phyloP scores from a whole-genome alignment of 2,888 invertebrate genomes.

The Neoascia interrupta region DNA sequence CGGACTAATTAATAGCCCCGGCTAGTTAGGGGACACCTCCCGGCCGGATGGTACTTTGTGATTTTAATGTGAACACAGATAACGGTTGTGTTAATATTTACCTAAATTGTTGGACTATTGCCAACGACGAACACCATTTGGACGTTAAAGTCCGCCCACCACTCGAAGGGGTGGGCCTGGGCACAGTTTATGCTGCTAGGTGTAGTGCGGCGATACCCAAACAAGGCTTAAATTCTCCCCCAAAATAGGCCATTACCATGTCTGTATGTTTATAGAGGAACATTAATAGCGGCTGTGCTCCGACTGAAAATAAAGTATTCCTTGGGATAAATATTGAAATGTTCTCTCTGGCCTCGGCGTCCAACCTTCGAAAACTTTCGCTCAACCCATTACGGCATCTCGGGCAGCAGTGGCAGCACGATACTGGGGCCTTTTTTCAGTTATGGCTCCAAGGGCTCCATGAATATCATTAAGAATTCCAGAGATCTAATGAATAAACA shows the following conservation, averaged over 20 bases:
- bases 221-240: constrained; percentile 7
- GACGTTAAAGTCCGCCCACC: background rate
- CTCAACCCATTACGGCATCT: constrained; percentile 20
- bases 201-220: no score
- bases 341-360: background rate
- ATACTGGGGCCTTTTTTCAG: background rate
- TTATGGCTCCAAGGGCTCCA: no score
- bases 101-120: constrained; percentile 30
- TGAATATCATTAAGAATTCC: constrained; percentile 40
- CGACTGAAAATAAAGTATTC: background rate
- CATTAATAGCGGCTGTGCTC: constrained; percentile 14
- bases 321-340: constrained; percentile 38
- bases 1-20: constrained; percentile 30
- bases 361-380: constrained; percentile 12
- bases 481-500: constrained; percentile 53
- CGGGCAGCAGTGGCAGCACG: no score
- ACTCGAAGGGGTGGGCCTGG: no score
- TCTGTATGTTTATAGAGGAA: constrained; percentile 7
- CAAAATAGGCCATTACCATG: constrained; percentile 1
- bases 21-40: constrained; percentile 14
- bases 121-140: constrained; percentile 7
- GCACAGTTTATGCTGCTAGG: no score
- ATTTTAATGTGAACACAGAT: constrained; percentile 44
- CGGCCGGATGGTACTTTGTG: constrained; percentile 41
- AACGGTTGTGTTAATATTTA: constrained; percentile 35